Evolutionary conservation across 2,113 vertebrate genomes (phyloP), one percentile per base, ranked within the genome.

Genomic region (Tyrannus savana): DNA sequence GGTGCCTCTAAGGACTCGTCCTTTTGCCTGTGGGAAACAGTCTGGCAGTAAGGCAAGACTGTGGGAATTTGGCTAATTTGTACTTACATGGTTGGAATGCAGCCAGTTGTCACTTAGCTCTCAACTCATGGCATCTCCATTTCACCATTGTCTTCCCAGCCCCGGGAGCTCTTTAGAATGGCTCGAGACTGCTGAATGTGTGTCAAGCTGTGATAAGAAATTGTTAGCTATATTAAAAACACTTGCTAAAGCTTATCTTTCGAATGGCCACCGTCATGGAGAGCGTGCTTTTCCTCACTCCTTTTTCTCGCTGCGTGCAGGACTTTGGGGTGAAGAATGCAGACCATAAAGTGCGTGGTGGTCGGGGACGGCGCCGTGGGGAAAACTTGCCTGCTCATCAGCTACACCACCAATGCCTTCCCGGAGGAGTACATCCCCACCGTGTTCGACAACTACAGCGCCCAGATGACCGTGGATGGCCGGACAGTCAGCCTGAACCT

Each of bases 351-450:
- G 98, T 99, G 99, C 55, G 99, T 99, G 67, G 99, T 99, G 22
- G 99, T 99, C 67, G 99, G 99, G 68, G 99, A 99, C 21, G 99
- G 99, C 14, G 99, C 99, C 27, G 99, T 99, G 64, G 99, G 99
- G n/a, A 99, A 99, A 98, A 99, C 99, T 14, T 99, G 99, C 80
- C 98, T 99, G 28, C 99, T 99, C 75, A 99, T 99, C 97, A 99
- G 99, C 67, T 99, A 99, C 59, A 99, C 99, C 84, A 99, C 99
- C 89, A 99, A 99, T 60, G 98, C 99, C 96, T 99, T 99, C 96
- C 98, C 99, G 0, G 99, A 99, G 73, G 99, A 99, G 95, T 99
- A 99, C 92, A 99, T 99, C 89, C 99, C 99, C 44, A 99, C 99
- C 1, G 99, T 99, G 77, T 99, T 99, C 68, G 99, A 99, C 98